Evolutionary conservation across 2,888 invertebrate genomes (phyloP).

Genomic region (Erebia ligea): DNA sequence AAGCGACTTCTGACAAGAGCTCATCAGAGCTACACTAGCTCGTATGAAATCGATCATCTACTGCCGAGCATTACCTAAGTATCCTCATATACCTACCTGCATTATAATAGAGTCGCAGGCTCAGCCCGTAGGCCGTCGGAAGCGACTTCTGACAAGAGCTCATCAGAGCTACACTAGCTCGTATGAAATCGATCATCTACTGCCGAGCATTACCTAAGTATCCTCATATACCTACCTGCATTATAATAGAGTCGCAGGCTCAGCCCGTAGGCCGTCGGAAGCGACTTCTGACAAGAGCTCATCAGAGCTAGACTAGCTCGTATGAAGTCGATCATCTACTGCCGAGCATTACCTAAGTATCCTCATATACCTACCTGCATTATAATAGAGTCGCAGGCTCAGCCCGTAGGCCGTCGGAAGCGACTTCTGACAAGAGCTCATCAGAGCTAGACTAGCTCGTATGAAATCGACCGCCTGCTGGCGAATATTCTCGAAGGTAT

Average conservation of each 20-base stretch:
- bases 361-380: slow-evolving; percentile 55
- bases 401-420: slow-evolving; percentile 55
- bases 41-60: no score
- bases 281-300: slow-evolving; percentile 47
- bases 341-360: slow-evolving; percentile 32
- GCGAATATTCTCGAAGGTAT: slow-evolving; percentile 57
- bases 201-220: no score
- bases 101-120: no score
- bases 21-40: no score
- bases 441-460: slow-evolving; percentile 54
- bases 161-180: no score
- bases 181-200: no score
- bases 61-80: no score
- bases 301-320: slow-evolving; percentile 56
- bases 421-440: slow-evolving; percentile 48
- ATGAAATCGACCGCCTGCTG: slow-evolving; percentile 56
- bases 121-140: no score
- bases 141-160: no score
- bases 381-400: slow-evolving; percentile 68
- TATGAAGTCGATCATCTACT: slow-evolving; percentile 55
- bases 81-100: no score
- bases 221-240: slow-evolving; percentile 55
- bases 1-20: no score
- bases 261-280: slow-evolving; percentile 55
- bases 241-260: slow-evolving; percentile 70